phyloP scores from a whole-genome alignment of 2,888 invertebrate genomes.

The Podotricha telesiphe region DNA sequence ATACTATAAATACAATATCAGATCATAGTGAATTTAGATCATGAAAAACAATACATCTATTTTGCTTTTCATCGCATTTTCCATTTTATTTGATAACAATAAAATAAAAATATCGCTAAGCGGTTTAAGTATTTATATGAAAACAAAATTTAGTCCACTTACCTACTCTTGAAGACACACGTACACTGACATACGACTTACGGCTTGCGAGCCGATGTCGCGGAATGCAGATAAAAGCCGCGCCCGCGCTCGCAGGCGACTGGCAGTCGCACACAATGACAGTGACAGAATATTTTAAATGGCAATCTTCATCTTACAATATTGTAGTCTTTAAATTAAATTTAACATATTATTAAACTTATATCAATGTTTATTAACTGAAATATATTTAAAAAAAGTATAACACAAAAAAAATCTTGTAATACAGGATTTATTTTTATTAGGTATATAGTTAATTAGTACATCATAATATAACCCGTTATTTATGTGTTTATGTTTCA shows the following conservation, averaged over 20 bases:
- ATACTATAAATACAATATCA: constrained; percentile 10
- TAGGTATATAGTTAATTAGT: too few relatives aligned
- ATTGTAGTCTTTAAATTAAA: not conserved
- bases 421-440: not conserved
- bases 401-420: not conserved
- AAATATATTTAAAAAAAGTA: not conserved
- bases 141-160: constrained; percentile 5
- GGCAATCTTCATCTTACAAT: not conserved
- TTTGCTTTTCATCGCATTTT: not conserved
- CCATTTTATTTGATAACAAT: not conserved
- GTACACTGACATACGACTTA: constrained; percentile 6
- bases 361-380: not conserved
- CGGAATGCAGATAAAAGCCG: constrained; percentile 24
- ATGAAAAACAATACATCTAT: not conserved
- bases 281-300: constrained; percentile 19
- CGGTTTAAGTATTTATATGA: not conserved
- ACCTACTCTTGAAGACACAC: constrained; percentile 1
- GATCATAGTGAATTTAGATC: not conserved
- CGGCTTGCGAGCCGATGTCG: constrained; percentile 7
- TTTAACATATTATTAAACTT: not conserved
- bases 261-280: constrained; percentile 18
- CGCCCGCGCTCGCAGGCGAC: constrained; percentile 23
- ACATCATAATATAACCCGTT: too few relatives aligned
- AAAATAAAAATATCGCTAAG: not conserved
- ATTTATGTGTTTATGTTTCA: too few relatives aligned